These are phyloP conservation scores for Melanotus villosus DNA, from an alignment of 2,888 invertebrate species.

Conservation along the genomic window DNA sequence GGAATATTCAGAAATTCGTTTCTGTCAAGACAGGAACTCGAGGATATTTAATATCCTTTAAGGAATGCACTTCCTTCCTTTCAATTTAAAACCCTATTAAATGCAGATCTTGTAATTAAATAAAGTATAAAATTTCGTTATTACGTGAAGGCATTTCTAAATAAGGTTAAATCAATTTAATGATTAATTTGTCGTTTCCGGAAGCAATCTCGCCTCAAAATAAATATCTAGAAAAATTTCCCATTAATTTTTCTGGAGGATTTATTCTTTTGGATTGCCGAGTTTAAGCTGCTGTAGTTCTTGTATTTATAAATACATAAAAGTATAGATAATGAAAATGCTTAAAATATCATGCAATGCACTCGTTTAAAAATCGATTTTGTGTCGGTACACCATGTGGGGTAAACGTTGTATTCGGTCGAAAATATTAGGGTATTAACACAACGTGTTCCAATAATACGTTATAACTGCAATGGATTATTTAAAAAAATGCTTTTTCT, in stretches of 20 bases:
- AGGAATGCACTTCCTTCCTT: conserved; percentile 4
- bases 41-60: conserved; percentile 21
- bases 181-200: conserved; percentile 15
- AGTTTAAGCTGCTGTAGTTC: not conserved
- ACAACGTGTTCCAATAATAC: no score
- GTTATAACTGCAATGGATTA: no score
- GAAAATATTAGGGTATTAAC: no score
- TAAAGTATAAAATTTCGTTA: conserved; percentile 16
- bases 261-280: not conserved
- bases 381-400: conserved; percentile 4
- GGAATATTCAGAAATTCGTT: conserved; percentile 8
- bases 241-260: not conserved
- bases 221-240: not conserved
- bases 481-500: no score
- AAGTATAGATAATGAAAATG: no score
- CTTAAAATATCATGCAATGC: no score
- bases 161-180: conserved; percentile 11
- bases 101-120: conserved; percentile 13
- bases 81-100: conserved; percentile 18
- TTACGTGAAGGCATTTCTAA: conserved; percentile 2
- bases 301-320: no score
- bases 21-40: not conserved
- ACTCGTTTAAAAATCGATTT: no score
- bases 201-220: not conserved
- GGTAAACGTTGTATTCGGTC: not conserved